Conservation (phyloP, 2,797 vertebrate genomes). For the Streptopelia turtur region DNA sequence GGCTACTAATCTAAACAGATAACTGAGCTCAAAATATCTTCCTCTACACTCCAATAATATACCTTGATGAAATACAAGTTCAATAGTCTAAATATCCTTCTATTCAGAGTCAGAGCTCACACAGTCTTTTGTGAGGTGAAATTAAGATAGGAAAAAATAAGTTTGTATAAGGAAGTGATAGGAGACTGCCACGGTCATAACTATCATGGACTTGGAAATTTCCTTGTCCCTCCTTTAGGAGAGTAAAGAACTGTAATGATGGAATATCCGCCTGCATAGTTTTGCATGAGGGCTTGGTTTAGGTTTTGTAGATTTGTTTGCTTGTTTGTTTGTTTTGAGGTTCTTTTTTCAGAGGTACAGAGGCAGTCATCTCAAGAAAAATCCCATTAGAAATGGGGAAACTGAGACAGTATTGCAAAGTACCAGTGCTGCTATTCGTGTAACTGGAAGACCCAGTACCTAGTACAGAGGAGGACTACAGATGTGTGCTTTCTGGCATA, state of each 20-base stretch:
- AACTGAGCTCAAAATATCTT: not conserved
- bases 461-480: not conserved
- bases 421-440: not conserved
- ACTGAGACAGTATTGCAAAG: not conserved
- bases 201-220: not conserved
- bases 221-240: not conserved
- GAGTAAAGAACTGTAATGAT: not conserved
- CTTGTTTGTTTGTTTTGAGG: not conserved
- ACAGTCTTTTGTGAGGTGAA: not conserved
- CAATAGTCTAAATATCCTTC: not conserved
- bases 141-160: not conserved
- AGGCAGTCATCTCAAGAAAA: not conserved
- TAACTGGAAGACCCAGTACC: not conserved
- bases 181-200: not conserved
- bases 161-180: not conserved
- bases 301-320: not conserved
- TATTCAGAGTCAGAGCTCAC: not conserved
- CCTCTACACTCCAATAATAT: not conserved
- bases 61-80: not conserved
- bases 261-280: not conserved
- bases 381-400: not conserved
- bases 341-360: not conserved
- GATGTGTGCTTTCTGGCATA: not conserved
- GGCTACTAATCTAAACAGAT: not conserved
- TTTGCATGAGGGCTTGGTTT: not conserved